Conservation (phyloP, 2,113 vertebrate genomes). For the Cheilinus undulatus region DNA sequence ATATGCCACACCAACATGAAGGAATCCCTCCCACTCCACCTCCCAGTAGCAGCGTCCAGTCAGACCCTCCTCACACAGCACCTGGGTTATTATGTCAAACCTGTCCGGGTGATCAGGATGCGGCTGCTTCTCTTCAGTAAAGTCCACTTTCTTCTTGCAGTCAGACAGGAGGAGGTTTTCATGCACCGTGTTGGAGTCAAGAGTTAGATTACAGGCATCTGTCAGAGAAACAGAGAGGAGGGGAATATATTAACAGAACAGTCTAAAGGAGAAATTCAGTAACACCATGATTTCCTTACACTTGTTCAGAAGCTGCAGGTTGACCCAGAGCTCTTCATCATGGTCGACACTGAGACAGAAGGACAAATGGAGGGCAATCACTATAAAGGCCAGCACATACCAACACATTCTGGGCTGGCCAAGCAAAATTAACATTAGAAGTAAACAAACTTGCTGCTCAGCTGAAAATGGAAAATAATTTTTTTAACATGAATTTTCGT, state of each 20-base stretch:
- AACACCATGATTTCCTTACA: too few relatives aligned
- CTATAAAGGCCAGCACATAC: background rate
- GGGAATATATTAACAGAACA: too few relatives aligned
- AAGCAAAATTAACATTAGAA: too few relatives aligned
- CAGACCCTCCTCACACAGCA: constrained; percentile 33
- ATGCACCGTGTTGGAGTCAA: constrained; percentile 16
- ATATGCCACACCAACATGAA: background rate
- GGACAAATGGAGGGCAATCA: too few relatives aligned
- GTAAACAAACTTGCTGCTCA: too few relatives aligned
- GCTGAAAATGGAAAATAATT: too few relatives aligned
- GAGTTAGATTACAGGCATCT: constrained; percentile 19
- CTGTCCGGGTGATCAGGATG: constrained; percentile 32
- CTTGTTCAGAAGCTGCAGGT: constrained; percentile 13
- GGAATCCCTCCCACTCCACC: background rate
- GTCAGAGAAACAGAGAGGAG: too few relatives aligned
- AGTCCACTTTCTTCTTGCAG: background rate
- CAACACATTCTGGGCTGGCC: too few relatives aligned
- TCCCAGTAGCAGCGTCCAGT: too few relatives aligned
- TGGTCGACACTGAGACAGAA: constrained; percentile 26
- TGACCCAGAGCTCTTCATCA: constrained; percentile 4
- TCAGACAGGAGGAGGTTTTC: constrained; percentile 20
- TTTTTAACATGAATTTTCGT: too few relatives aligned
- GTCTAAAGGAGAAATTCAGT: too few relatives aligned
- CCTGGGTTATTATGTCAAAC: background rate
- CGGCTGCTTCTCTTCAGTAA: fast-evolving